These are phyloP conservation scores for Henricia sp. DNA, from an alignment of 53 echinoderm and acorn worm genomes.

Conservation along the genomic window DNA sequence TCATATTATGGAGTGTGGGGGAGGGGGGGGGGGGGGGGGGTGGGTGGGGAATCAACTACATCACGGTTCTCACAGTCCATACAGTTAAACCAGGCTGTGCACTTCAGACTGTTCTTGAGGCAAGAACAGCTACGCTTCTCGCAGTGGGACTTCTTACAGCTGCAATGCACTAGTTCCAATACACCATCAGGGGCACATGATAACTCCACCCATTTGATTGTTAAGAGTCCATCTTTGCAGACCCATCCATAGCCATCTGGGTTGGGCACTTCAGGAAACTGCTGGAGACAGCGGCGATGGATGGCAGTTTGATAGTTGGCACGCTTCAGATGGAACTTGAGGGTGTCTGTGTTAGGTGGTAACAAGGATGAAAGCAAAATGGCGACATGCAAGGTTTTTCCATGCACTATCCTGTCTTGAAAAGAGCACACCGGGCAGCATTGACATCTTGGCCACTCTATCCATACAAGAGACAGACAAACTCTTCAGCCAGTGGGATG, in stretches of 20 bases:
- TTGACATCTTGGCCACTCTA: too few relatives aligned
- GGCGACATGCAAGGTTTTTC: too few relatives aligned
- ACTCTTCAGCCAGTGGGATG: neutral
- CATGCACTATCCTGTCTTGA: neutral
- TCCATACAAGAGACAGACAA: too few relatives aligned
- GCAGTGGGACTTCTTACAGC: neutral
- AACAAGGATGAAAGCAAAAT: neutral
- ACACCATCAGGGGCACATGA: neutral
- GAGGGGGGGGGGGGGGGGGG: too few relatives aligned
- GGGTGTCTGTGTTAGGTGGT: too few relatives aligned
- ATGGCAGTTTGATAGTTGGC: too few relatives aligned
- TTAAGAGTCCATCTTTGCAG: neutral
- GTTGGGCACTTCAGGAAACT: neutral
- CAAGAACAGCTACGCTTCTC: neutral
- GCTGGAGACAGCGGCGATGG: too few relatives aligned
- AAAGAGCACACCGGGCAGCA: neutral
- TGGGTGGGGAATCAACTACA: too few relatives aligned
- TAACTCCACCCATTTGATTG: neutral
- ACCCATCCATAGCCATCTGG: neutral
- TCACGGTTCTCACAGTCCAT: neutral
- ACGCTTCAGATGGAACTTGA: too few relatives aligned
- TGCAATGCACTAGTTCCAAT: neutral
- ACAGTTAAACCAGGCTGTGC: slow-evolving; percentile 9
- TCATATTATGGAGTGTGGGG: neutral
- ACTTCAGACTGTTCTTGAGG: slow-evolving; percentile 3